A percentile compares a stretch with the other conserved stretches of the same genome.
phyloP scores from a whole-genome alignment of 1,140 invertebrate genomes.

The Microplitis mediator region DNA sequence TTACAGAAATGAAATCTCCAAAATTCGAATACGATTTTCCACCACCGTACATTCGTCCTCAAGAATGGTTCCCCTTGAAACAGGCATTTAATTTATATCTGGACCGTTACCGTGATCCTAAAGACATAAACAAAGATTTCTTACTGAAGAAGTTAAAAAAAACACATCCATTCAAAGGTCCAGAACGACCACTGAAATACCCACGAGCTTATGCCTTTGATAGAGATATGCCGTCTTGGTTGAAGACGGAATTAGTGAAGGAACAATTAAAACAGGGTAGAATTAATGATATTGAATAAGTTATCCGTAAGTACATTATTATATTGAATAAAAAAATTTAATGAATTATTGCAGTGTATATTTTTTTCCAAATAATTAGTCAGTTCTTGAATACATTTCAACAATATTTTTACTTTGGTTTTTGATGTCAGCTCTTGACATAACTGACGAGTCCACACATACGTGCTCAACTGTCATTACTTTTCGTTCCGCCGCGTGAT shows the following conservation, averaged over 20 bases:
- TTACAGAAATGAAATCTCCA: constrained; percentile 70
- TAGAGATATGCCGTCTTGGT: constrained; percentile 75
- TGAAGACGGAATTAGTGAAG: constrained; percentile 72
- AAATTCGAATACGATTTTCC: constrained; percentile 91
- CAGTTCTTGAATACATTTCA: constrained; percentile 40
- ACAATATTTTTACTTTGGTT: constrained; percentile 46
- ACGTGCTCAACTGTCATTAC: constrained; percentile 47
- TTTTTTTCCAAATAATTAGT: constrained; percentile 25
- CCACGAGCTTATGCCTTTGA: constrained; percentile 73
- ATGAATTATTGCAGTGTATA: background rate
- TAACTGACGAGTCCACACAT: constrained; percentile 39
- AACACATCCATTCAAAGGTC: constrained; percentile 80
- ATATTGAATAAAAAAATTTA: constrained; percentile 2
- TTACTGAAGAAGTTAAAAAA: constrained; percentile 80
- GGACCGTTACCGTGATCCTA: constrained; percentile 89
- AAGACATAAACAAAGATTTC: constrained; percentile 86
- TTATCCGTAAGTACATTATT: constrained; percentile 1
- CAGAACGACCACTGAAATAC: constrained; percentile 70
- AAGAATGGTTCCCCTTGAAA: constrained; percentile 81
- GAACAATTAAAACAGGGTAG: constrained; percentile 70
- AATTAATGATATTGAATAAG: constrained; percentile 67
- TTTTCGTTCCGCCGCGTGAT: constrained; percentile 37
- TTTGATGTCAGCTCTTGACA: constrained; percentile 48
- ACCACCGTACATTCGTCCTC: constrained; percentile 72
- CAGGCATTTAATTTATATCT: constrained; percentile 88